These are phyloP conservation scores for Palythoa caribaeorum DNA, from an alignment of 92 coral and sea anemone species.

Conservation along the genomic window DNA sequence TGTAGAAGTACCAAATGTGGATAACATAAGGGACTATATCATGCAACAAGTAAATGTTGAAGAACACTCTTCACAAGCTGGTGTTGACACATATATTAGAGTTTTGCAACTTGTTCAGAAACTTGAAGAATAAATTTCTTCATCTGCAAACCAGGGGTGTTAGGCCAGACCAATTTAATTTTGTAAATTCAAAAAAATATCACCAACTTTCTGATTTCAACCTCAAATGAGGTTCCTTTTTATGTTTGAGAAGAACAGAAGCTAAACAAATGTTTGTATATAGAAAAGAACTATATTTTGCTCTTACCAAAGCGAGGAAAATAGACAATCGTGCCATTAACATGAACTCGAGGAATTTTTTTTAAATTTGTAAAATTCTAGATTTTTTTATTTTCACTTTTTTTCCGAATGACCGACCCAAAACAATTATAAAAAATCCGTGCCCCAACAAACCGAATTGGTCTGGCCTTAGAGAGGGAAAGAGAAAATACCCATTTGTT, in stretches of 20 bases:
- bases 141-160: too few species aligned
- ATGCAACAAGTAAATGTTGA: conserved; percentile 32
- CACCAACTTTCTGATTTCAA: conserved; percentile 9
- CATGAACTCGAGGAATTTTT: not conserved
- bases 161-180: not conserved
- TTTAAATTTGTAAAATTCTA: not conserved
- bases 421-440: not conserved
- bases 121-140: not conserved
- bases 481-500: too few species aligned
- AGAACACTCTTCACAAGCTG: conserved; percentile 36
- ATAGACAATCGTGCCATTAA: not conserved
- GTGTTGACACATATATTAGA: conserved; percentile 38
- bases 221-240: conserved; percentile 7
- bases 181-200: not conserved
- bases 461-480: not conserved
- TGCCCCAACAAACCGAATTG: not conserved
- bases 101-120: conserved; percentile 25
- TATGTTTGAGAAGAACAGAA: not conserved
- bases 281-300: conserved; percentile 3
- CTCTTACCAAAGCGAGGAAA: not conserved
- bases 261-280: conserved; percentile 2
- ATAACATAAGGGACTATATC: conserved; percentile 26
- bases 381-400: not conserved
- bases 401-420: not conserved
- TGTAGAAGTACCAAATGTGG: not conserved